Evolutionary conservation across 2,888 invertebrate genomes (phyloP).

Genomic region (Synanthedon myopaeformis): DNA sequence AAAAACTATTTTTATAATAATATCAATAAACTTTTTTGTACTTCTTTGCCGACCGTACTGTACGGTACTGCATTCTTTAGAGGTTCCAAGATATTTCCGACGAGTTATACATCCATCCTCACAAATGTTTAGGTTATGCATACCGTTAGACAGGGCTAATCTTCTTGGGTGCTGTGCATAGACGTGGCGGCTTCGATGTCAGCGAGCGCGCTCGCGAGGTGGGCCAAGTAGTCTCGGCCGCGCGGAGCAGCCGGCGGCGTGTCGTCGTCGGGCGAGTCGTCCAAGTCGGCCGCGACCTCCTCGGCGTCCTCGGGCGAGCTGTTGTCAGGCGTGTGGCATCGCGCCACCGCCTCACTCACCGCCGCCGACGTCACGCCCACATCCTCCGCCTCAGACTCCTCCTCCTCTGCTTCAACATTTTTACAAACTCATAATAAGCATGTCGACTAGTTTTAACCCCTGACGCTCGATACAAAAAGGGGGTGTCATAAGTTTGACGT

Average conservation of each 20-base stretch:
- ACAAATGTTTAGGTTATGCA: neutral
- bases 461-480: neutral
- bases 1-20: no score
- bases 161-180: constrained; percentile 13
- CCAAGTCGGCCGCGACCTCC: constrained; percentile 16
- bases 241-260: constrained; percentile 13
- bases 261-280: constrained; percentile 17
- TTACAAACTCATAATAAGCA: no score
- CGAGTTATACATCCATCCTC: no score
- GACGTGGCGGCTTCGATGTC: constrained; percentile 20
- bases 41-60: no score
- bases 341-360: constrained; percentile 13
- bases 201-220: constrained; percentile 21
- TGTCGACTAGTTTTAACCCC: neutral
- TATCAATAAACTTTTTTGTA: no score
- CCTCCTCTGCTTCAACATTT: constrained; percentile 28
- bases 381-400: constrained; percentile 31
- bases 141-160: constrained; percentile 1
- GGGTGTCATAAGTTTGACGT: no score
- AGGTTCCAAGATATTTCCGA: no score
- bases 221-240: constrained; percentile 19
- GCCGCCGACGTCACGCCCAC: constrained; percentile 11
- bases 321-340: constrained; percentile 32
- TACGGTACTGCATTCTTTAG: no score
- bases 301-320: constrained; percentile 32